Evolutionary conservation across 2,113 vertebrate species (phyloP).

Genomic region (Thamnophis sirtalis): DNA sequence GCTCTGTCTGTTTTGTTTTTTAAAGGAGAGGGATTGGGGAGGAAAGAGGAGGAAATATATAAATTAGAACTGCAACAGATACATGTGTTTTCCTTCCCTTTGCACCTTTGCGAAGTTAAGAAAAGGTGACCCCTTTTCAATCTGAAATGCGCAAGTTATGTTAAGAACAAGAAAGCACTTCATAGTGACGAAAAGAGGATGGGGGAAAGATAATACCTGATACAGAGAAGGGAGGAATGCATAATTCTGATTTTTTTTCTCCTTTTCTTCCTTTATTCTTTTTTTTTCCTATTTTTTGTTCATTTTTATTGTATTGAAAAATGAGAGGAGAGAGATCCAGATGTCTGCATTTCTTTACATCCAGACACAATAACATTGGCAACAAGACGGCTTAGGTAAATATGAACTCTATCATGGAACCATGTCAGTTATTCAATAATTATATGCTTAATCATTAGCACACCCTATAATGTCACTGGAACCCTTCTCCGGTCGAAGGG

Average conservation of each 20-base stretch:
- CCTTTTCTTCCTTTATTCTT: background rate
- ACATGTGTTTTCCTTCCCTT: constrained; percentile 50
- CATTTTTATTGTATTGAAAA: background rate
- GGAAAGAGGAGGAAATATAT: background rate
- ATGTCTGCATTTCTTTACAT: background rate
- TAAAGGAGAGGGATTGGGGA: constrained; percentile 41
- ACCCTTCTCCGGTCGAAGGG: constrained; percentile 55
- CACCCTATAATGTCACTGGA: constrained; percentile 55
- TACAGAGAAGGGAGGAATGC: background rate
- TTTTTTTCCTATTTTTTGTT: background rate
- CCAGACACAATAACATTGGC: constrained; percentile 54
- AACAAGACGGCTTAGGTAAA: constrained; percentile 54
- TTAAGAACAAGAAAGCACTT: constrained; percentile 42
- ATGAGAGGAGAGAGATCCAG: background rate
- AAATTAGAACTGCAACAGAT: constrained; percentile 41
- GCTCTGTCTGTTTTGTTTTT: constrained; percentile 55
- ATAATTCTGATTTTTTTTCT: background rate
- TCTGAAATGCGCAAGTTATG: constrained; percentile 42
- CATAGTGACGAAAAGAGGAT: background rate
- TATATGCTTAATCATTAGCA: constrained; percentile 51
- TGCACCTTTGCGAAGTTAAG: constrained; percentile 54
- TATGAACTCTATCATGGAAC: constrained; percentile 55
- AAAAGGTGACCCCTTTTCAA: constrained; percentile 37
- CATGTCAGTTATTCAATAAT: constrained; percentile 58
- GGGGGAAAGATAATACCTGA: background rate